Base-by-base conservation (phyloP, 1,140 invertebrate genomes). In the Anastrepha ludens region DNA sequence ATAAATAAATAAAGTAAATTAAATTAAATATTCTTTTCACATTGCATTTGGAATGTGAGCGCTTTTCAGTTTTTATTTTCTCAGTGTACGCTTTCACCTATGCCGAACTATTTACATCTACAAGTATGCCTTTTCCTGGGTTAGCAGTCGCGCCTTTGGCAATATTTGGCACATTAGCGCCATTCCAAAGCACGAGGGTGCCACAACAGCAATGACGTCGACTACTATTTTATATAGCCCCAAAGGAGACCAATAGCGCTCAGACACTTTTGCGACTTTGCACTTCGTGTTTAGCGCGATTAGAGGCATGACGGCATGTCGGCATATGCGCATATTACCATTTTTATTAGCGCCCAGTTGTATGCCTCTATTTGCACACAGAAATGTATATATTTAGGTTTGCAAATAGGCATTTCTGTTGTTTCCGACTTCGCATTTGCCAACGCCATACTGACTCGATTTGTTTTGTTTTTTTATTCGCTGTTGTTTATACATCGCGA, bases 161-260 rank as follows among this genome's bases (percentile, higher is more conserved):
- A 74, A 44, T 44, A 74, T 47, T 74, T 74, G 41, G 67, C 67
- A 74, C 67, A 74, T 44, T 74, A 44, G 67, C 39, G 41, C 67
- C 39, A 74, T 15, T 13, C 67, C 41, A 74, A 29, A 55, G 2
- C 50, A 55, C 50, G 6, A 55, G 50, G 50, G 50, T 6, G 50
- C 50, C 11, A 11, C 50, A 29, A 29, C 29, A 29, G 29, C 29
- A 29, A 29, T 29, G 29, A 29, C 29, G 29, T 29, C 29, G 29
- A 29, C 29, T 29, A 29, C 29, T 0, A 29, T 29, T 29, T 29
- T 29, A 29, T 29, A 29, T 29, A 29, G 29, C 29, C 29, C 29
- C 1, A 29, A 29, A 29, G 29, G 29, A 29, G 29, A 1, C 29
- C 29, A 29, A 29, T 29, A 29, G 29, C 29, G 29, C 11, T 55